These are phyloP conservation scores for Athene cunicularia DNA, from an alignment of 2,113 vertebrate genomes.

Conservation along the genomic window DNA sequence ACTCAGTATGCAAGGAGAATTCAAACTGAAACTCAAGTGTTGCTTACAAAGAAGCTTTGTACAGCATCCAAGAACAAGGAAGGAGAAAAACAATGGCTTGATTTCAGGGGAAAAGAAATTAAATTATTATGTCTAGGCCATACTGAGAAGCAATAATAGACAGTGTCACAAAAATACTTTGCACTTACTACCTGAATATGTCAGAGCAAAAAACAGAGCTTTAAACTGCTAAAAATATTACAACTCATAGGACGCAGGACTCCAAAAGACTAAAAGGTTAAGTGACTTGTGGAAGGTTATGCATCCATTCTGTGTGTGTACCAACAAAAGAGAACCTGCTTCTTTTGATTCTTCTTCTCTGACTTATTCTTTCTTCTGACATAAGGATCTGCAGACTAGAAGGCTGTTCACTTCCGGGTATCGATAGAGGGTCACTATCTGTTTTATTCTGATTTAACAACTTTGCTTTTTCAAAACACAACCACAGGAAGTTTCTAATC, in stretches of 20 bases:
- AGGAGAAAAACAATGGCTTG: background rate
- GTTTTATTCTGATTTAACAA: background rate
- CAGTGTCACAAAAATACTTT: background rate
- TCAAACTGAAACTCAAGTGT: slow-evolving; percentile 30
- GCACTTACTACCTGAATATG: background rate
- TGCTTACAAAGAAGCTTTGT: slow-evolving; percentile 50
- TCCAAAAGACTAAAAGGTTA: background rate
- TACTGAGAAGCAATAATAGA: background rate
- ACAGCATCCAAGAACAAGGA: background rate
- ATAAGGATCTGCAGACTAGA: background rate
- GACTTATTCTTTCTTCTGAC: background rate
- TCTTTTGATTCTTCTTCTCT: background rate
- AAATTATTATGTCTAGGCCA: background rate
- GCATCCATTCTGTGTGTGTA: background rate
- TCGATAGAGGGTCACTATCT: background rate
- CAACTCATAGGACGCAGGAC: background rate
- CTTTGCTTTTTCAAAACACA: background rate
- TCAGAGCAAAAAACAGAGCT: background rate
- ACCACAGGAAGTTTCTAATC: background rate
- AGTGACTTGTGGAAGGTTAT: background rate
- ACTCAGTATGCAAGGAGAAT: slow-evolving; percentile 37
- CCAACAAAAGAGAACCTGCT: background rate
- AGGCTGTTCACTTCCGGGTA: background rate
- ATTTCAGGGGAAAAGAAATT: background rate
- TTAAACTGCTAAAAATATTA: background rate